These are phyloP conservation scores for Pseudomyrmex pallidus DNA, from an alignment of 1,140 invertebrate species.

Conservation along the genomic window DNA sequence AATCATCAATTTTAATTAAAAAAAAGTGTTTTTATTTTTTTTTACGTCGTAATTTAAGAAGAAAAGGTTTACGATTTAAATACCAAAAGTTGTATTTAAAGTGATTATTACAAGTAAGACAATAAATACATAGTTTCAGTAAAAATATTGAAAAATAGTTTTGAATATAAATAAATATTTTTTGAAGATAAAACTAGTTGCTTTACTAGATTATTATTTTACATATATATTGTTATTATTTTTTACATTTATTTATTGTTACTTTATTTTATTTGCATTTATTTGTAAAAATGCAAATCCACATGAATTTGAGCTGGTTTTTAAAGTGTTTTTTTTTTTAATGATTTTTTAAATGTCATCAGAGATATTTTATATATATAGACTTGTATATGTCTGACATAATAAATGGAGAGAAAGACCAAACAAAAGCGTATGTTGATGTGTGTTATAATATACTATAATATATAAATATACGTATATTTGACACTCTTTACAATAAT, in stretches of 20 bases:
- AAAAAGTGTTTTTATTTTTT: background rate
- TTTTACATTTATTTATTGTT: constrained; percentile 20
- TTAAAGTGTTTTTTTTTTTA: background rate
- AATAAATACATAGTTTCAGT: background rate
- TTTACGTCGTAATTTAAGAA: background rate
- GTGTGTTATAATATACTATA: too few species aligned
- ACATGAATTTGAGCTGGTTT: background rate
- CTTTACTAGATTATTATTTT: background rate
- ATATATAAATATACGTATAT: too few species aligned
- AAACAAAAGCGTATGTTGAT: background rate
- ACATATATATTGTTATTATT: constrained; percentile 3
- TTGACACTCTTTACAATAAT: too few species aligned
- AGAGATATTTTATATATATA: background rate
- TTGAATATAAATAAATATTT: constrained; percentile 9
- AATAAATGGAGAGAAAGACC: background rate
- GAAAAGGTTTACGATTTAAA: background rate
- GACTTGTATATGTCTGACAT: background rate
- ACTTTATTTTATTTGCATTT: background rate
- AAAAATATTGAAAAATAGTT: constrained; percentile 6
- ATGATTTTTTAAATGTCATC: background rate
- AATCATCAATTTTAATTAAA: background rate
- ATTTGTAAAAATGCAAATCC: background rate
- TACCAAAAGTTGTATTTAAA: background rate
- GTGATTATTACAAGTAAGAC: constrained; percentile 9
- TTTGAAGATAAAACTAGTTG: background rate